Percentiles rank a stretch among this genome's conserved stretches.
Conservation (phyloP, 2,113 vertebrate genomes). For the Pygoscelis antarcticus region DNA sequence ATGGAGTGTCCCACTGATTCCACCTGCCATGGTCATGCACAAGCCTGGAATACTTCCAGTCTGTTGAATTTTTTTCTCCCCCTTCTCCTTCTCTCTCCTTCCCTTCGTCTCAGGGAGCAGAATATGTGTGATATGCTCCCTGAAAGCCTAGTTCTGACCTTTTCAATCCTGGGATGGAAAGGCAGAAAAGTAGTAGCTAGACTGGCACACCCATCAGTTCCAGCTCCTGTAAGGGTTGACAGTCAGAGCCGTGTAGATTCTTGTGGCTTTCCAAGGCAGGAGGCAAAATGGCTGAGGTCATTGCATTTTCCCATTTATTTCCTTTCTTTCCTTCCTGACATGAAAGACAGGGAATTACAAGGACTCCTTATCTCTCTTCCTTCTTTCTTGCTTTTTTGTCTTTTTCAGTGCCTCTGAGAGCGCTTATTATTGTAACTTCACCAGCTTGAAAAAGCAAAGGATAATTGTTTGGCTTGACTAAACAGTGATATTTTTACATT, state of each 20-base stretch:
- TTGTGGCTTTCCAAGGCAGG: not conserved
- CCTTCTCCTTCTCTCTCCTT: not conserved
- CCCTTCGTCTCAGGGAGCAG: not conserved
- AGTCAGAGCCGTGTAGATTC: not conserved
- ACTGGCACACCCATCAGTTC: not conserved
- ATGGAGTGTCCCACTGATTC: not conserved
- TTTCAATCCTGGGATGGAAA: not conserved
- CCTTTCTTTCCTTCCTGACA: not conserved
- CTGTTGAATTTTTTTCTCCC: not conserved
- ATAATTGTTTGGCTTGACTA: slow-evolving; percentile 27
- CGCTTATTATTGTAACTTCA: not conserved
- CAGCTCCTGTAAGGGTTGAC: not conserved
- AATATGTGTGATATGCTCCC: not conserved
- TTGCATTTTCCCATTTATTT: not conserved
- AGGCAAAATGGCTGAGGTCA: not conserved
- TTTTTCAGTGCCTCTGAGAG: not conserved
- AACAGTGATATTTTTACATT: not conserved
- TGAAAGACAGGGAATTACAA: not conserved
- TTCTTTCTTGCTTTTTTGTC: not conserved
- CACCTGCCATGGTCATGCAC: not conserved
- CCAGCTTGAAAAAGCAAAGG: not conserved
- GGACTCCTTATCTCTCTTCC: not conserved
- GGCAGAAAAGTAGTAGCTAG: not conserved
- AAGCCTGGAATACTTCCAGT: not conserved
- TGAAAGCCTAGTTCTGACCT: not conserved